A percentile compares a stretch with the other conserved stretches of the same genome.
Conservation (phyloP, 1,140 invertebrate genomes). For the Monomorium pharaonis region DNA sequence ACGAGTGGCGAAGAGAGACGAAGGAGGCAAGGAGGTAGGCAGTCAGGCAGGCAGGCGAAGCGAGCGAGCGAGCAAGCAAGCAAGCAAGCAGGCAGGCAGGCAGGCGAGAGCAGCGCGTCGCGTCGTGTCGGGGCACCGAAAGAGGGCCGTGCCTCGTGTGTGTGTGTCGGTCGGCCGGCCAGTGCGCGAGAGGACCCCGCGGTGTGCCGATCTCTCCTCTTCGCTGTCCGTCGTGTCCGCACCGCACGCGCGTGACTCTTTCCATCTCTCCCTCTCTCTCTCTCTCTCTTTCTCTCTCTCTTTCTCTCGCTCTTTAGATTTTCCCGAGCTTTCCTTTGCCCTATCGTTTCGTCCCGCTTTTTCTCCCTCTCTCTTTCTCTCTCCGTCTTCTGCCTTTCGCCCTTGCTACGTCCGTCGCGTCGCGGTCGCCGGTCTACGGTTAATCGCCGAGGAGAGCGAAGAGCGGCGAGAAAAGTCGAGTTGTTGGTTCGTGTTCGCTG, state of each 20-base stretch:
- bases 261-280: not conserved
- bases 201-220: slow-evolving; percentile 72
- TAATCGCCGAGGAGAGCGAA: not conserved
- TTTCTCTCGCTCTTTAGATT: not conserved
- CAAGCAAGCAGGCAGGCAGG: not conserved
- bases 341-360: no score
- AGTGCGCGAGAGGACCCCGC: slow-evolving; percentile 77
- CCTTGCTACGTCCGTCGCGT: slow-evolving; percentile 8
- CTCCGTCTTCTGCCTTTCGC: not conserved
- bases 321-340: not conserved
- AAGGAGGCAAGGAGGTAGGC: not conserved
- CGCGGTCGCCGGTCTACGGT: slow-evolving; percentile 39
- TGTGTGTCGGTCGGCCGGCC: slow-evolving; percentile 63
- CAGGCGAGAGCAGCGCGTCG: slow-evolving; percentile 37
- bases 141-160: slow-evolving; percentile 49
- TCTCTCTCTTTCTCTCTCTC: not conserved
- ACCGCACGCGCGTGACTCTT: not conserved
- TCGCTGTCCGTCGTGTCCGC: slow-evolving; percentile 50
- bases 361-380: not conserved
- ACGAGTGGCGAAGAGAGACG: not conserved
- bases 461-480: slow-evolving; percentile 32
- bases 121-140: slow-evolving; percentile 58
- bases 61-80: not conserved
- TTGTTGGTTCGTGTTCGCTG: not conserved
- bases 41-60: not conserved